Conservation (phyloP, 2,113 vertebrate species). For the Trichomycterus rosablanca region DNA sequence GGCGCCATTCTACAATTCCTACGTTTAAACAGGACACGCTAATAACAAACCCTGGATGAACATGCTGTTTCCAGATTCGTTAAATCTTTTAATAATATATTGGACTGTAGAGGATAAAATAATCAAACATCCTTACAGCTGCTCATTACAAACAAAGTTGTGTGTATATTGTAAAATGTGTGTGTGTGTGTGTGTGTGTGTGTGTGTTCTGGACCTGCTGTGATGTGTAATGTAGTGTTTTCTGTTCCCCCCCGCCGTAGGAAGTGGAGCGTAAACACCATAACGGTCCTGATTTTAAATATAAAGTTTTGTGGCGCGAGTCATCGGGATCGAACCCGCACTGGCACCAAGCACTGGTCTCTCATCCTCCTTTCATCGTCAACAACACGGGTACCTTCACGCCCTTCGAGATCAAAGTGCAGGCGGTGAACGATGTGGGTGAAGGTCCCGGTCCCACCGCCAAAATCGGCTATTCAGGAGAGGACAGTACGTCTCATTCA, state of each 20-base stretch:
- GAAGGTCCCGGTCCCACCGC: constrained; percentile 59
- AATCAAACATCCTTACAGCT: too few species aligned
- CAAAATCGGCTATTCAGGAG: constrained; percentile 73
- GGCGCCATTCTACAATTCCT: too few species aligned
- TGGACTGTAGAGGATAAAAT: too few species aligned
- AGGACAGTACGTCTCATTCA: constrained; percentile 70
- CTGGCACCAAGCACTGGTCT: constrained; percentile 60
- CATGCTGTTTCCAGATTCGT: too few species aligned
- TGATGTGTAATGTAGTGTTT: too few species aligned
- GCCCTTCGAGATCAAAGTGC: constrained; percentile 80
- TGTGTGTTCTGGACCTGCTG: too few species aligned
- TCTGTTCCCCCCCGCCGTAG: constrained; percentile 50
- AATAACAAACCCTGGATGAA: too few species aligned
- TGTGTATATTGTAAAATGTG: too few species aligned
- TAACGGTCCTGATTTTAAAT: constrained; percentile 68
- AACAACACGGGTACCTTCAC: constrained; percentile 68
- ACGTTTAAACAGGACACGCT: too few species aligned
- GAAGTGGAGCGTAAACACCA: constrained; percentile 65
- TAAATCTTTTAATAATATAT: too few species aligned
- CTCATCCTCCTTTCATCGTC: constrained; percentile 61
- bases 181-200: too few species aligned
- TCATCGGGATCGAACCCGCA: not conserved
- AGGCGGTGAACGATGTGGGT: constrained; percentile 70
- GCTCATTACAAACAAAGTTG: too few species aligned
- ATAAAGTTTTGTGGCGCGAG: constrained; percentile 76